Percentiles rank a stretch among this genome's conserved stretches.
Conservation (phyloP, 2,113 vertebrate genomes). For the Dicentrarchus labrax region DNA sequence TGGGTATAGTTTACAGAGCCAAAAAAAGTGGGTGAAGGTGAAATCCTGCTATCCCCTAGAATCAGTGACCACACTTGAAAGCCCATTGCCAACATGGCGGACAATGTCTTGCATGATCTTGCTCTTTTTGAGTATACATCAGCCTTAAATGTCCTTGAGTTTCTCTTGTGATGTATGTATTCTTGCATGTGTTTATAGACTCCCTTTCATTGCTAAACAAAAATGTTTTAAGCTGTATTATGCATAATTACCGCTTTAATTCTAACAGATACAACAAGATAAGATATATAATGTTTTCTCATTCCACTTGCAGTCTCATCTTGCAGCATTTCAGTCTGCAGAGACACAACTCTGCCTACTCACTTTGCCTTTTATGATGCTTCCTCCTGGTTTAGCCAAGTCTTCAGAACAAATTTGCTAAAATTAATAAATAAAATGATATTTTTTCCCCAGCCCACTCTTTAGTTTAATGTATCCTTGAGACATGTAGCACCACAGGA, state of each 20-base stretch:
- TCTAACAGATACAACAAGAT: constrained; percentile 18
- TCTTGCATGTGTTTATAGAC: background rate
- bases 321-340: constrained; percentile 25
- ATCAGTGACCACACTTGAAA: background rate
- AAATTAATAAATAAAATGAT: constrained; percentile 62
- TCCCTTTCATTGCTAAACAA: background rate
- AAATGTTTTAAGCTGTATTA: background rate
- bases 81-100: background rate
- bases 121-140: background rate
- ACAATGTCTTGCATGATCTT: background rate
- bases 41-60: background rate
- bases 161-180: background rate
- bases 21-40: no score
- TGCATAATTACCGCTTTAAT: background rate
- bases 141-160: background rate
- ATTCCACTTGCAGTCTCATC: constrained; percentile 29
- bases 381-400: constrained; percentile 34
- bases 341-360: constrained; percentile 45
- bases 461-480: constrained; percentile 69
- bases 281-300: constrained; percentile 21
- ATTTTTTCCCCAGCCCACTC: constrained; percentile 2
- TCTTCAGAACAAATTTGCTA: constrained; percentile 50
- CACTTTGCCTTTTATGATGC: constrained; percentile 47
- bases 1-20: no score
- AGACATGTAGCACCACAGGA: constrained; percentile 45